These are phyloP conservation scores for Druon quercuslanigerum DNA, from an alignment of 1,140 invertebrate genomes.

Conservation along the genomic window DNA sequence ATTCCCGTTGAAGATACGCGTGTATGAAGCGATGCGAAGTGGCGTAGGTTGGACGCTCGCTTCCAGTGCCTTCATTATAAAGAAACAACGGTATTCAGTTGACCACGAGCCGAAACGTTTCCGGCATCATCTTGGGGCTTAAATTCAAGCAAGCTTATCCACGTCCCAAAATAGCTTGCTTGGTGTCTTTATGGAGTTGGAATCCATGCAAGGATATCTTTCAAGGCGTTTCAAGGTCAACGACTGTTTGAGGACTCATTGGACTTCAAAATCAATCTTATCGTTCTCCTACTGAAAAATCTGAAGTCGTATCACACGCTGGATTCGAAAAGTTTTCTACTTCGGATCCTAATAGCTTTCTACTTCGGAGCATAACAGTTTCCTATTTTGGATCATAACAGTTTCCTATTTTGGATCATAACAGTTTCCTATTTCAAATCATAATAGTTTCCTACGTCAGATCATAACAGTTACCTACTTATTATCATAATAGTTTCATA, in stretches of 20 bases:
- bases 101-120: conserved; percentile 70
- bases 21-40: not conserved
- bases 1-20: not conserved
- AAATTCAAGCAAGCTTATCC: conserved; percentile 49
- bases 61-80: conserved; percentile 44
- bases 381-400: no score
- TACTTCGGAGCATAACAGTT: no score
- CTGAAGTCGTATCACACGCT: not conserved
- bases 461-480: no score
- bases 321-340: not conserved
- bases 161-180: conserved; percentile 58
- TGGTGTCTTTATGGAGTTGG: conserved; percentile 44
- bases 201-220: conserved; percentile 42
- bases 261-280: not conserved
- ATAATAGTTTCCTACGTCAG: no score
- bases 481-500: no score
- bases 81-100: conserved; percentile 66
- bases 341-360: no score
- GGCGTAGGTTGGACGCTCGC: conserved; percentile 5
- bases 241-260: conserved; percentile 53
- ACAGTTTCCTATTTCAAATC: no score
- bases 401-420: no score
- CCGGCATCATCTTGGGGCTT: conserved; percentile 59
- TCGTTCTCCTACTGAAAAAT: not conserved
- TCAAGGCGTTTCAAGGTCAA: conserved; percentile 63